Evolutionary conservation across 2,888 invertebrate genomes (phyloP).

Genomic region (Macrosoma leucophasiata): DNA sequence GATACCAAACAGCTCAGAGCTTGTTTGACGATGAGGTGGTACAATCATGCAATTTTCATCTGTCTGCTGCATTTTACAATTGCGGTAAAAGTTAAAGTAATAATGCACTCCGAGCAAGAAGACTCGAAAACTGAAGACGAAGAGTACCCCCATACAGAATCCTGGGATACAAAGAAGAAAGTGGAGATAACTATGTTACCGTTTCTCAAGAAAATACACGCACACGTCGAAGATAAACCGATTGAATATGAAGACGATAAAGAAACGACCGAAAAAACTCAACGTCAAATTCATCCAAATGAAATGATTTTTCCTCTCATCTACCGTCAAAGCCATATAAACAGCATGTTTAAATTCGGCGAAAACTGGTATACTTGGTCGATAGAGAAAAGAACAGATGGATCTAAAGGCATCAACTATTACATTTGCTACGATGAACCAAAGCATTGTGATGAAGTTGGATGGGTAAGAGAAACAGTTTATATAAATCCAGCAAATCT

Average conservation of each 20-base stretch:
- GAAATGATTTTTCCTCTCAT: conserved; percentile 63
- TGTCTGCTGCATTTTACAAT: conserved; percentile 36
- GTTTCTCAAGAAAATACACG: conserved; percentile 40
- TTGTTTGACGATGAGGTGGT: conserved; percentile 35
- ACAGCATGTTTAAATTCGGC: conserved; percentile 67
- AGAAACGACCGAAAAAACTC: conserved; percentile 40
- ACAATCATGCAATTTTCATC: conserved; percentile 31
- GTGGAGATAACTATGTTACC: conserved; percentile 40
- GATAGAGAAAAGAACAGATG: conserved; percentile 53
- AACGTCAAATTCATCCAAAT: conserved; percentile 53
- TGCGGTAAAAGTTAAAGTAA: conserved; percentile 60
- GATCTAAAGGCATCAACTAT: conserved; percentile 55
- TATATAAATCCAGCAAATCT: background rate
- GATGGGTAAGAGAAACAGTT: conserved; percentile 48
- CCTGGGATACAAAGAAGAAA: conserved; percentile 38
- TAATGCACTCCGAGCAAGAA: conserved; percentile 59
- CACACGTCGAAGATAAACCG: conserved; percentile 34
- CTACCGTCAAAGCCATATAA: conserved; percentile 57
- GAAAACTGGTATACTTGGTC: conserved; percentile 70
- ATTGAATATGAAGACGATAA: conserved; percentile 46
- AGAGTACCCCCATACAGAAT: conserved; percentile 35
- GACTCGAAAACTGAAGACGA: conserved; percentile 55
- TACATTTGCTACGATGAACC: conserved; percentile 66
- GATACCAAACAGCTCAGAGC: conserved; percentile 3
- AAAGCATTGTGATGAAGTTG: conserved; percentile 62